Evolutionary conservation across 2,888 invertebrate species (phyloP).

Genomic region (Lordiphosa andalusiaca): DNA sequence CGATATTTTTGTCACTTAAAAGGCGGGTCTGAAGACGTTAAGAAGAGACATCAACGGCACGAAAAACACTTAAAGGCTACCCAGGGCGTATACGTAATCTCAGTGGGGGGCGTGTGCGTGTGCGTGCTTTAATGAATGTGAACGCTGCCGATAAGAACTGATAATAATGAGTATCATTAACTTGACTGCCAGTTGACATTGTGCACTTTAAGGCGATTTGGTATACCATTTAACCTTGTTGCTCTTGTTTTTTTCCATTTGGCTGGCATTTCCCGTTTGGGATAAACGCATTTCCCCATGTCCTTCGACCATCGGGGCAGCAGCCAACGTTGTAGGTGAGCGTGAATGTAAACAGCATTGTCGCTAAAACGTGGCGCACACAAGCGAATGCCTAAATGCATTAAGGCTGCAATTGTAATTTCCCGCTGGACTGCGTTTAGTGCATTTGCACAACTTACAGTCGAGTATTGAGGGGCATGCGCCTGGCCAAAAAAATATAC

Average conservation of each 20-base stretch:
- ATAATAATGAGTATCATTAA: constrained; percentile 70
- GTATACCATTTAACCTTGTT: constrained; percentile 50
- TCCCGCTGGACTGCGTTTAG: constrained; percentile 6
- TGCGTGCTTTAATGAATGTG: constrained; percentile 65
- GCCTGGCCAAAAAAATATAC: too few relatives aligned
- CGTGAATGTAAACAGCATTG: not conserved
- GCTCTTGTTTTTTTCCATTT: constrained; percentile 41
- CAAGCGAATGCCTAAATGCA: constrained; percentile 11
- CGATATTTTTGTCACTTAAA: constrained; percentile 43
- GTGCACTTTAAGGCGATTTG: constrained; percentile 59
- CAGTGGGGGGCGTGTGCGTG: constrained; percentile 38
- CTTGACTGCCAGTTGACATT: constrained; percentile 48
- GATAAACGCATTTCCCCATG: constrained; percentile 60
- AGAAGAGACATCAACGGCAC: constrained; percentile 49
- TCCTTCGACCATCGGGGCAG: constrained; percentile 48
- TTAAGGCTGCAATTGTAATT: constrained; percentile 15
- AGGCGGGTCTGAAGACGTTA: constrained; percentile 32
- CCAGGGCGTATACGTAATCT: constrained; percentile 48
- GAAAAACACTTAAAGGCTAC: constrained; percentile 58
- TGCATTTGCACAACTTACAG: constrained; percentile 8
- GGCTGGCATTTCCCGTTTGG: constrained; percentile 62
- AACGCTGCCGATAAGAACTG: constrained; percentile 49
- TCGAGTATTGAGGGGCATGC: not conserved
- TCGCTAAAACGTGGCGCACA: too few relatives aligned
- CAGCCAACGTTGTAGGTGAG: constrained; percentile 34